Evolutionary conservation across 2,797 vertebrate genomes (phyloP).

Genomic region (Scomberomorus guttatus): DNA sequence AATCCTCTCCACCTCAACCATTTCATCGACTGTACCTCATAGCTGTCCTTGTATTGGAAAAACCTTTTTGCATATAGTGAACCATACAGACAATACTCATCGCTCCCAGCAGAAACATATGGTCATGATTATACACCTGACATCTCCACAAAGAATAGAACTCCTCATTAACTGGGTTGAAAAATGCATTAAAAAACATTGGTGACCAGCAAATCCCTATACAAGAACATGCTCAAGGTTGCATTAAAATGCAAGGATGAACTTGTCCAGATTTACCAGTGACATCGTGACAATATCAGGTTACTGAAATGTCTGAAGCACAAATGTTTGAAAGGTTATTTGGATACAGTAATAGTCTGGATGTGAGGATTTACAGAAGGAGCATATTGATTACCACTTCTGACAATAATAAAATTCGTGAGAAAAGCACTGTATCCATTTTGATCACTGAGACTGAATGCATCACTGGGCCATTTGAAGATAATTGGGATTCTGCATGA

Average conservation of each 20-base stretch:
- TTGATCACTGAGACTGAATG: not conserved
- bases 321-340: not conserved
- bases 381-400: not conserved
- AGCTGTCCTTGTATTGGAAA: not conserved
- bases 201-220: not conserved
- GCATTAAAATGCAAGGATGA: not conserved
- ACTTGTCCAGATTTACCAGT: no score
- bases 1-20: not conserved
- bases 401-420: not conserved
- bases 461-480: slow-evolving; percentile 5
- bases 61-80: no score
- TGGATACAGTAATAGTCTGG: not conserved
- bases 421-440: not conserved
- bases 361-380: not conserved
- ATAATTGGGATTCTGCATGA: not conserved
- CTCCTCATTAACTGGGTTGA: not conserved
- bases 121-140: not conserved
- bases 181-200: not conserved
- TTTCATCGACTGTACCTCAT: not conserved
- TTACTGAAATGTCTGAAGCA: no score
- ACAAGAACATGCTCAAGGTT: not conserved
- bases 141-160: not conserved
- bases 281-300: no score
- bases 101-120: not conserved
- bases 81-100: not conserved